Percentiles rank a stretch among this genome's conserved stretches.
phyloP scores from a whole-genome alignment of 2,888 invertebrate genomes.

The Venusia cambrica region DNA sequence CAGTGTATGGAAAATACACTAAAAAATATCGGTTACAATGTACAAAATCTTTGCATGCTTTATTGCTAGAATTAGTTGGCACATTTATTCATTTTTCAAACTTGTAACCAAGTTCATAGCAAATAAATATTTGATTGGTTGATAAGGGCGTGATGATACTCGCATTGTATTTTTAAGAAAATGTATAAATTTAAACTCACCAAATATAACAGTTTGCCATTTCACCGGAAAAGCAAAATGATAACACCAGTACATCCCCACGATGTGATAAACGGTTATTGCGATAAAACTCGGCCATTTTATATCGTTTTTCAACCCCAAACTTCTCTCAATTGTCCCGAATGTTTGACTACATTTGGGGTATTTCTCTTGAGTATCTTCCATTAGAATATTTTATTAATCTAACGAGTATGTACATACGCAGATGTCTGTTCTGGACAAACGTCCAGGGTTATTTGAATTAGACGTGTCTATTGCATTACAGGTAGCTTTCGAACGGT shows the following conservation, averaged over 20 bases:
- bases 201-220: conserved; percentile 67
- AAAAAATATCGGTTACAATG: too few species aligned
- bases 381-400: too few species aligned
- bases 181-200: conserved; percentile 54
- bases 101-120: too few species aligned
- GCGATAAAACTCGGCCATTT: conserved; percentile 64
- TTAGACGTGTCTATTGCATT: conserved; percentile 18
- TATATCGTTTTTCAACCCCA: conserved; percentile 68
- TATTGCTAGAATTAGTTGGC: too few species aligned
- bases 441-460: conserved; percentile 23
- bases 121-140: too few species aligned
- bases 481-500: conserved; percentile 19
- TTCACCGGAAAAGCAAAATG: conserved; percentile 62
- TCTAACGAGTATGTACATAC: too few species aligned
- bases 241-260: conserved; percentile 66
- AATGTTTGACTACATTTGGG: too few species aligned
- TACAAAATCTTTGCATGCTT: too few species aligned
- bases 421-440: conserved; percentile 18
- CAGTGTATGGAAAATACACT: too few species aligned
- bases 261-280: conserved; percentile 58
- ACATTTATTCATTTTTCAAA: too few species aligned
- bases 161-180: conserved; percentile 7
- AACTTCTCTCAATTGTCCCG: conserved; percentile 54
- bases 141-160: conserved; percentile 3
- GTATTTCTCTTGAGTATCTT: conserved; percentile 48